Evolutionary conservation across 2,888 invertebrate species (phyloP).

Genomic region (Thymelicus acteon): DNA sequence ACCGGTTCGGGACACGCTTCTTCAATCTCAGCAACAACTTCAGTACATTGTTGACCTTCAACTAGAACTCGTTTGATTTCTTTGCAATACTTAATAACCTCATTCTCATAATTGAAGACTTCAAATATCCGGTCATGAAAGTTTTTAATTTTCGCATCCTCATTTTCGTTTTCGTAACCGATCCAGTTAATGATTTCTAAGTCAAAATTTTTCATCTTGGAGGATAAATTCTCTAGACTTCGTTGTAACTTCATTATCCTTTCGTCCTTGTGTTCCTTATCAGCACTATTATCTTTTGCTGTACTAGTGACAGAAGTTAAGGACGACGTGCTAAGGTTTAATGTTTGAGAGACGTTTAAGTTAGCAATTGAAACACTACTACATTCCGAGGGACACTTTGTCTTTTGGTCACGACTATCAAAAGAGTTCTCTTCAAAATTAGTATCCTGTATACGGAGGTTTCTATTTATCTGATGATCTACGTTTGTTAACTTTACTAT

Average conservation of each 20-base stretch:
- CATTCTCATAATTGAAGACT: constrained; percentile 54
- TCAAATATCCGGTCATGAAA: constrained; percentile 51
- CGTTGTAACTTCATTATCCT: constrained; percentile 17
- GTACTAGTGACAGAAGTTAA: constrained; percentile 20
- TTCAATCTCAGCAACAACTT: neutral
- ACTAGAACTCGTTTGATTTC: constrained; percentile 44
- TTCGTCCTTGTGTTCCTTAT: constrained; percentile 10
- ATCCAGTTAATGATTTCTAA: constrained; percentile 60
- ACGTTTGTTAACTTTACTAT: constrained; percentile 57
- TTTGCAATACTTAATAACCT: constrained; percentile 51
- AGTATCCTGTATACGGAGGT: constrained; percentile 1
- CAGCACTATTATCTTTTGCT: neutral
- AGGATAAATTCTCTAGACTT: constrained; percentile 49
- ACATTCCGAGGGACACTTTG: neutral
- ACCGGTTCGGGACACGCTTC: neutral
- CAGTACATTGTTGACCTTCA: constrained; percentile 3
- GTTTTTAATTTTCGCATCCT: constrained; percentile 39
- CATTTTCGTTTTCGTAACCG: constrained; percentile 48
- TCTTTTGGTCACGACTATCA: neutral
- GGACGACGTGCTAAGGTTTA: constrained; percentile 30
- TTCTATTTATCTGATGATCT: constrained; percentile 31
- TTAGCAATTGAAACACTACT: constrained; percentile 6
- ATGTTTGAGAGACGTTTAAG: constrained; percentile 13
- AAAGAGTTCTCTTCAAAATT: constrained; percentile 13
- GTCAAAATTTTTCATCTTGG: constrained; percentile 54